A percentile compares a stretch with the other conserved stretches of the same genome.
Evolutionary conservation across 2,797 vertebrate species (phyloP).

Genomic region (Bradypodion pumilum): DNA sequence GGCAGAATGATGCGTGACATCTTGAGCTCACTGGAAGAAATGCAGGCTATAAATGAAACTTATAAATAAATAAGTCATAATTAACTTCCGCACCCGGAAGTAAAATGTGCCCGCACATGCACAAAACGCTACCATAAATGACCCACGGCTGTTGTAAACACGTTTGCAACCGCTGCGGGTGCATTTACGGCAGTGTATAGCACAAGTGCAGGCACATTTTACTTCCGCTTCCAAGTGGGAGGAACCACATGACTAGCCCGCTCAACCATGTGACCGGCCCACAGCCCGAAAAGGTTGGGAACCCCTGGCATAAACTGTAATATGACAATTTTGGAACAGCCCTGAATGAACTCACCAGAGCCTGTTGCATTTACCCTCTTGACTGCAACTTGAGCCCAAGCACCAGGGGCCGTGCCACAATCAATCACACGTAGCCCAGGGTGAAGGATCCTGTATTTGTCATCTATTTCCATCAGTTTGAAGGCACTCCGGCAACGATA

Average conservation of each 20-base stretch:
- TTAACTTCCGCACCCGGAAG: too few species aligned
- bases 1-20: neutral
- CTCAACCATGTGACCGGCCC: too few species aligned
- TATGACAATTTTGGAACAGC: neutral
- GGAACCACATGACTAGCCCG: too few species aligned
- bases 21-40: neutral
- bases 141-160: too few species aligned
- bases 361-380: constrained; percentile 86
- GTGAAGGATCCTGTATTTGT: constrained; percentile 78
- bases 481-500: constrained; percentile 95
- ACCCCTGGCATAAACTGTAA: too few species aligned
- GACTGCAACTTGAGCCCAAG: constrained; percentile 94
- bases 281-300: too few species aligned
- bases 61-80: neutral
- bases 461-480: constrained; percentile 90
- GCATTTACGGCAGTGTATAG: too few species aligned
- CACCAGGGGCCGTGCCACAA: constrained; percentile 93
- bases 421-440: constrained; percentile 89
- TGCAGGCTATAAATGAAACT: neutral
- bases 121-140: too few species aligned
- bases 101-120: too few species aligned
- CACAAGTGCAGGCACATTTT: too few species aligned
- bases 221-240: too few species aligned
- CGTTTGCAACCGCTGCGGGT: too few species aligned
- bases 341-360: constrained; percentile 75